Conservation (phyloP, 1,140 invertebrate genomes). For the Daktulosphaira vitifoliae region DNA sequence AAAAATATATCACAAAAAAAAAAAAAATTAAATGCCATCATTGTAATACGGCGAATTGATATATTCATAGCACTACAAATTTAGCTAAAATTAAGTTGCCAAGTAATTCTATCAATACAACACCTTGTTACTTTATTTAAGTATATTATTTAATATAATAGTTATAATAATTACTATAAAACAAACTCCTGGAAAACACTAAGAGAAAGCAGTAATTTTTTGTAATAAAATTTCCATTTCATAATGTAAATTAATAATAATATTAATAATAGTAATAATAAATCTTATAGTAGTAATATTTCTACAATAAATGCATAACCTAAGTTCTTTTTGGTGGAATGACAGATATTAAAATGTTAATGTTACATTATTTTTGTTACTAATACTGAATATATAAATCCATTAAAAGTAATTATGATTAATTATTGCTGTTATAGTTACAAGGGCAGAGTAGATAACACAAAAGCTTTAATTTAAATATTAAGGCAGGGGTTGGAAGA, state of each 20-base stretch:
- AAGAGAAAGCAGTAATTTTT: constrained; percentile 19
- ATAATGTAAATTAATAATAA: constrained; percentile 12
- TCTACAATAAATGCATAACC: constrained; percentile 30
- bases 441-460: background rate
- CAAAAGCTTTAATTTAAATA: no score
- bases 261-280: no score
- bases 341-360: constrained; percentile 18
- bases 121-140: background rate
- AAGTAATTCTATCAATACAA: background rate
- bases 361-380: constrained; percentile 19
- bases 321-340: constrained; percentile 22
- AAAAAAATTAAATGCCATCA: constrained; percentile 19
- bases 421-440: constrained; percentile 25
- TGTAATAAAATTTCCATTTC: constrained; percentile 10
- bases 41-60: background rate
- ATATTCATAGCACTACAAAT: constrained; percentile 8
- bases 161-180: background rate
- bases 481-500: constrained; percentile 18
- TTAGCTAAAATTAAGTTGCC: background rate
- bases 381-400: constrained; percentile 3
- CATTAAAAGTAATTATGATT: constrained; percentile 16
- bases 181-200: constrained; percentile 9
- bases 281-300: constrained; percentile 26
- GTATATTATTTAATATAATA: constrained; percentile 1
- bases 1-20: constrained; percentile 23